These are phyloP conservation scores for Nymphicus hollandicus DNA, from an alignment of 2,113 vertebrate species.

Conservation along the genomic window DNA sequence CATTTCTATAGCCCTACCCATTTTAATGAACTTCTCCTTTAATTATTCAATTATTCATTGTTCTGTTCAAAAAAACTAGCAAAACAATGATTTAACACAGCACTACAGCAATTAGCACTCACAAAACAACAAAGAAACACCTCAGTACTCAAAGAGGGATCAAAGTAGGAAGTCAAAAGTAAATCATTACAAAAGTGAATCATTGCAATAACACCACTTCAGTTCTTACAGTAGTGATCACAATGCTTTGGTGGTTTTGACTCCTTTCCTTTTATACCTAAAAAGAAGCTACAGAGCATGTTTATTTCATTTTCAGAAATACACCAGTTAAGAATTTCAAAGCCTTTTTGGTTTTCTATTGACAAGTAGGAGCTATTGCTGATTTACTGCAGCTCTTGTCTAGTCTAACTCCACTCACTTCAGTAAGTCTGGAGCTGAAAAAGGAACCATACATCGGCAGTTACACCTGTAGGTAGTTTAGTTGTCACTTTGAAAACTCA, in stretches of 20 bases:
- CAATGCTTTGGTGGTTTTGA: background rate
- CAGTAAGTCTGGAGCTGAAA: background rate
- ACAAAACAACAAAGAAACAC: conserved; percentile 27
- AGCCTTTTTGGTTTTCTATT: background rate
- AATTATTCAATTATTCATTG: conserved; percentile 30
- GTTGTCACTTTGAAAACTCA: conserved; percentile 22
- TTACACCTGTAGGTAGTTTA: conserved; percentile 15
- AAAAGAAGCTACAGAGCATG: background rate
- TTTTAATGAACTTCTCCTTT: conserved; percentile 12
- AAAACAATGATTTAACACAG: background rate
- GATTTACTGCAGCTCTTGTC: background rate
- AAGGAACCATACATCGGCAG: background rate
- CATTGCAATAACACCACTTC: background rate
- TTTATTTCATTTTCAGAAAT: background rate
- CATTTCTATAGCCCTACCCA: background rate
- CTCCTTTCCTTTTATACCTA: background rate
- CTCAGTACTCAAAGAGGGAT: conserved; percentile 17
- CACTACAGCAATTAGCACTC: conserved; percentile 34
- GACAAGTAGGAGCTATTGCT: background rate
- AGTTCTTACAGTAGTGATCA: background rate
- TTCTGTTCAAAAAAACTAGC: conserved; percentile 9
- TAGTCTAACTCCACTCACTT: background rate
- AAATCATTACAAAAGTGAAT: background rate
- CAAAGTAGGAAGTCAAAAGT: conserved; percentile 34
- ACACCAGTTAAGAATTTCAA: background rate